These are phyloP conservation scores for Drosophila tanythrix DNA, from an alignment of 2,888 invertebrate genomes.

Conservation along the genomic window DNA sequence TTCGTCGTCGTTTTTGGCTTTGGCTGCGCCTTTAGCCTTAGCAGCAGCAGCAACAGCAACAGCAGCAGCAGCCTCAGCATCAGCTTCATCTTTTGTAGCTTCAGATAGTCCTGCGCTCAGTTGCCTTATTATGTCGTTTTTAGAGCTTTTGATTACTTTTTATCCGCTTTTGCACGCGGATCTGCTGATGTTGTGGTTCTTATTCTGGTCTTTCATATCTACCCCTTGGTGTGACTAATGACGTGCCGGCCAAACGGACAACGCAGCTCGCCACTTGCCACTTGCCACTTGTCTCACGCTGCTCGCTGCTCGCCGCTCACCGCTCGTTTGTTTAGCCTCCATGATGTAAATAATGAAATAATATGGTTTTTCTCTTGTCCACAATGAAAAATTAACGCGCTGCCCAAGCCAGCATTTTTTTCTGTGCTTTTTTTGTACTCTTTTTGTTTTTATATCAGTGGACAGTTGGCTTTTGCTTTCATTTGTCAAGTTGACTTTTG, in stretches of 20 bases:
- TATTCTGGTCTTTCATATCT: conserved; percentile 49
- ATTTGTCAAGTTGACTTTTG: conserved; percentile 68
- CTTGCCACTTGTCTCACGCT: conserved; percentile 11
- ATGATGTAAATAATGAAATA: conserved; percentile 79
- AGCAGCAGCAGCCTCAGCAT: not conserved
- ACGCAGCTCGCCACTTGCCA: conserved; percentile 35
- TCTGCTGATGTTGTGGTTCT: conserved; percentile 44
- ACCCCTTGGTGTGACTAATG: conserved; percentile 75
- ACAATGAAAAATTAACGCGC: conserved; percentile 78
- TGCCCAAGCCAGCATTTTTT: conserved; percentile 55
- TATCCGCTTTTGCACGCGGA: conserved; percentile 75
- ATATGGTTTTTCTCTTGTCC: conserved; percentile 74
- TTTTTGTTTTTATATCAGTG: conserved; percentile 48
- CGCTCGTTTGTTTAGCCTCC: conserved; percentile 63
- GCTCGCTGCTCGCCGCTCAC: not conserved
- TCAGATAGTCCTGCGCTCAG: conserved; percentile 50
- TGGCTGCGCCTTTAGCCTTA: conserved; percentile 13
- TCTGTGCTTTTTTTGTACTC: conserved; percentile 39
- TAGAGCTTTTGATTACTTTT: conserved; percentile 80
- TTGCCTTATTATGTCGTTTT: conserved; percentile 80
- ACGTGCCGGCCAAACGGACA: conserved; percentile 65
- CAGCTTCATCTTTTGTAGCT: conserved; percentile 26
- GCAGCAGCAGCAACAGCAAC: conserved; percentile 3
- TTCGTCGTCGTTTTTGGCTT: conserved; percentile 11
- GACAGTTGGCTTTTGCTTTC: conserved; percentile 74